phyloP scores from a whole-genome alignment of 2,888 invertebrate genomes.

The Fabriciana adippe region DNA sequence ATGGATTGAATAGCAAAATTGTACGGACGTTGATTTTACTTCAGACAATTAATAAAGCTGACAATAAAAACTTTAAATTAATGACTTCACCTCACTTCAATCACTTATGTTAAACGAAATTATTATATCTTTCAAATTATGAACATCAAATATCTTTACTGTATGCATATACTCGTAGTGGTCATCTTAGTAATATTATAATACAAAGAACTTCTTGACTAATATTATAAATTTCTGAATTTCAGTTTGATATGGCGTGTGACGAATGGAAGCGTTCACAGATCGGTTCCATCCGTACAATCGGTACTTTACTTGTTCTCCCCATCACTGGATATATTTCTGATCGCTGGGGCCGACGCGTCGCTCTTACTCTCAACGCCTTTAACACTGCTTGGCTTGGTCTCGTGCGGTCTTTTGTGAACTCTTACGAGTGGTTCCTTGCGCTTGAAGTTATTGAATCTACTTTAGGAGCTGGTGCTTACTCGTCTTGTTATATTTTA shows the following conservation, averaged over 20 bases:
- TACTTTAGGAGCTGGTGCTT: conserved; percentile 86
- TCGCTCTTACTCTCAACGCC: conserved; percentile 83
- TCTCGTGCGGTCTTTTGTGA: conserved; percentile 85
- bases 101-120: too few relatives aligned
- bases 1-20: too few relatives aligned
- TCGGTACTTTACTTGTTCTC: conserved; percentile 87
- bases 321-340: conserved; percentile 88
- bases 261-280: conserved; percentile 87
- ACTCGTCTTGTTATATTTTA: conserved; percentile 87
- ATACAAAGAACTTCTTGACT: too few relatives aligned
- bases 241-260: conserved; percentile 84
- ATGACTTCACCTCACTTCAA: too few relatives aligned
- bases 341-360: conserved; percentile 87
- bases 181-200: too few relatives aligned
- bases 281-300: conserved; percentile 88
- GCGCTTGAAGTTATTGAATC: conserved; percentile 88
- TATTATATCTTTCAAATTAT: too few relatives aligned
- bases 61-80: too few relatives aligned
- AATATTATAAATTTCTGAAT: background rate
- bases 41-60: too few relatives aligned
- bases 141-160: too few relatives aligned
- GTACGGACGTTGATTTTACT: too few relatives aligned
- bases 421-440: conserved; percentile 86
- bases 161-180: too few relatives aligned
- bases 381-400: conserved; percentile 85